Percentiles rank a stretch among this genome's conserved stretches.
phyloP scores from a whole-genome alignment of 2,797 vertebrate species.

The Neomorphus geoffroyi region DNA sequence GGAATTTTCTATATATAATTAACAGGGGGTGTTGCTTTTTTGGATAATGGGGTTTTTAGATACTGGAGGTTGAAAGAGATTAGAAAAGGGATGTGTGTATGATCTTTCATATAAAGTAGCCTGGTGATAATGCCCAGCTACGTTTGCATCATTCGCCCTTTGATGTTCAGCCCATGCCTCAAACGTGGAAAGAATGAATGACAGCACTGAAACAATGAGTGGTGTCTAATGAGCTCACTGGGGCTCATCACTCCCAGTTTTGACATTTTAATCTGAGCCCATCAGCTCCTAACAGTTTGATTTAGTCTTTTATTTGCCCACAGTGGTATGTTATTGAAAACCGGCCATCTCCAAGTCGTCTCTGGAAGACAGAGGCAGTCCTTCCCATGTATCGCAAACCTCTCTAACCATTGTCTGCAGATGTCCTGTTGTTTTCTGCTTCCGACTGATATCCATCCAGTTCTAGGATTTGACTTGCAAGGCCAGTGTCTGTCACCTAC shows the following conservation, averaged over 20 bases:
- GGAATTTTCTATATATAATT: conserved; percentile 31
- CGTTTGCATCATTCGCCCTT: accelerated
- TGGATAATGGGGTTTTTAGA: conserved; percentile 1
- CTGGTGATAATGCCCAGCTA: conserved; percentile 29
- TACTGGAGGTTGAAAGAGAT: background rate
- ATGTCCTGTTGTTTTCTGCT: background rate
- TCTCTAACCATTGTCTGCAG: background rate
- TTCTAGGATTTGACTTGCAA: background rate
- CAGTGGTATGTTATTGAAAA: background rate
- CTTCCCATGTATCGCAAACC: background rate
- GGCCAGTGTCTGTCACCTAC: background rate
- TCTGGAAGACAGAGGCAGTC: background rate
- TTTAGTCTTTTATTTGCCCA: background rate
- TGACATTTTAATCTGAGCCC: background rate
- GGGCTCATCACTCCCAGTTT: background rate
- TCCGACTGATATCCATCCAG: background rate
- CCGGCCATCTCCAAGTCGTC: background rate
- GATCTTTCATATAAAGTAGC: conserved; percentile 11
- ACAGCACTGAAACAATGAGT: background rate
- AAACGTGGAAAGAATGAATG: conserved; percentile 14
- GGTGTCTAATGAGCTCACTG: conserved; percentile 17
- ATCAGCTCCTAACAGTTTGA: background rate
- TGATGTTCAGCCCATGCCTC: conserved; percentile 30
- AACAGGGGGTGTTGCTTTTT: background rate
- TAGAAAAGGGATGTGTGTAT: background rate